phyloP scores from a whole-genome alignment of 1,140 invertebrate species.

The Scaptodrosophila lebanonensis region DNA sequence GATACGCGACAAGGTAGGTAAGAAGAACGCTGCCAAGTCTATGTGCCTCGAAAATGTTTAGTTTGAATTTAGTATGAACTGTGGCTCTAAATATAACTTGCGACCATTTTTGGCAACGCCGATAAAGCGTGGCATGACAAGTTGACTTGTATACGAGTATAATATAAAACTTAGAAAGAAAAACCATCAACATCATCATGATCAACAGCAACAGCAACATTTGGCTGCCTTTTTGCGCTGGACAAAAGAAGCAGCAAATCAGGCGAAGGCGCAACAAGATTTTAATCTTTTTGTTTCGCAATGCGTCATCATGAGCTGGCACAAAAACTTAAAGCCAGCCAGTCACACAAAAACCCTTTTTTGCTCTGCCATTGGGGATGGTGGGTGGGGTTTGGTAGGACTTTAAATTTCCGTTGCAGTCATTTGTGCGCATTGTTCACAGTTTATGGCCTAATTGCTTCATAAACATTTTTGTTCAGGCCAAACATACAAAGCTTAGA shows the following conservation, averaged over 20 bases:
- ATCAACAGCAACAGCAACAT: conserved; percentile 35
- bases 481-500: conserved; percentile 47
- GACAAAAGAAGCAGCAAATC: conserved; percentile 46
- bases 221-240: conserved; percentile 1
- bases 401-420: conserved; percentile 66
- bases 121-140: conserved; percentile 28
- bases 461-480: conserved; percentile 63
- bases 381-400: conserved; percentile 13
- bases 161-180: background rate
- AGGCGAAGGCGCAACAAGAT: conserved; percentile 62
- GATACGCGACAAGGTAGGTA: conserved; percentile 77
- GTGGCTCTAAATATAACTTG: no score
- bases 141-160: conserved; percentile 31
- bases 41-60: background rate
- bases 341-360: conserved; percentile 37
- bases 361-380: background rate
- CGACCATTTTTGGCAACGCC: no score
- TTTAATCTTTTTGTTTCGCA: conserved; percentile 58
- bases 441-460: conserved; percentile 67
- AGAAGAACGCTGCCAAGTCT: background rate
- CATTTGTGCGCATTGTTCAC: conserved; percentile 68
- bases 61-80: no score
- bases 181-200: conserved; percentile 7
- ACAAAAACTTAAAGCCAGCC: conserved; percentile 49
- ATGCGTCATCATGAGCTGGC: conserved; percentile 60